Evolutionary conservation across 2,888 invertebrate species (phyloP), one percentile per base, ranked within the genome.

Genomic region (Deladenus siricidicola): DNA sequence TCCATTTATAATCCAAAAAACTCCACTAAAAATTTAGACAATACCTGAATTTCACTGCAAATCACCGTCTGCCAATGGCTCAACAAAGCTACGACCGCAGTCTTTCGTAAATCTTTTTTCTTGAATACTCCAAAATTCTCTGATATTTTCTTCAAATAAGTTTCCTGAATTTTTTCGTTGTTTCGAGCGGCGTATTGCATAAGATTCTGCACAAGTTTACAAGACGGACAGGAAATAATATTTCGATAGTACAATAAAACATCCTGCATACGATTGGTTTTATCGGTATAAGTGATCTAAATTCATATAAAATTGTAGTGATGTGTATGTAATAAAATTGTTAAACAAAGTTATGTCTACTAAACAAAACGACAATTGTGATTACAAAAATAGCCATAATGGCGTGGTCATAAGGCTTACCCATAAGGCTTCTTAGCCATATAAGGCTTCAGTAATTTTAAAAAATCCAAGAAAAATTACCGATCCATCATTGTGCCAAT

Each of bases 1-100:
- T n/a, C n/a, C n/a, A n/a, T n/a, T 39, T n/a, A 6, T n/a, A 30
- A 53, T 53, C 30, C 28, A 52, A 29, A n/a, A 26, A 23, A 23
- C 8, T 47, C 8, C 47, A 6, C 21, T 26, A 14, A 19, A 19
- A n/a, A 19, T 19, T 8, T n/a, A 24, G n/a, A 17, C 49, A 10
- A 6, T 21, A 71, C 69, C 56, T 68, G 62, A 34, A 71, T 59
- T 34, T 75, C 67, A 43, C 69, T 64, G 51, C 72, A 70, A 39
- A 78, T 66, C 50, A 73, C 68, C 19, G 72, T 66, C 30, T 78
- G 76, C 78, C 78, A 78, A 52, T 78, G 78, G 58, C 70, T 70
- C 23, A 77, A 60, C 30, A 77, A 61, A 6, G 74, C 72, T 56
- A 70, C 66, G 14, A 77, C 55, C 4, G 73, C 77, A 21, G 63